Evolutionary conservation across 1,140 invertebrate genomes (phyloP), one percentile per base, ranked within the genome.

Genomic region (Atta texana): DNA sequence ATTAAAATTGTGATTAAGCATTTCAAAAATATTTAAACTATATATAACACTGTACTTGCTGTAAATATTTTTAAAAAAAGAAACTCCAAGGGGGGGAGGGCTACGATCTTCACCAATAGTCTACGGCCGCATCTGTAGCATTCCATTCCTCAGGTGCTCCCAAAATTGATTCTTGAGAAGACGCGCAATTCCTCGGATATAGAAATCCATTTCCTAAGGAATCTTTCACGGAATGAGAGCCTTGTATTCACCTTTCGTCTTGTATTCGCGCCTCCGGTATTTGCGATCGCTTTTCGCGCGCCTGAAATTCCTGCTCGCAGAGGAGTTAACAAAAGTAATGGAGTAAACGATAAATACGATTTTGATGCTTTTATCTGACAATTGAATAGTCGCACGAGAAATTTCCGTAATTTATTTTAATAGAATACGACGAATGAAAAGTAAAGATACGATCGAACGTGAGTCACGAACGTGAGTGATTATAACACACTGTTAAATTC

Each of bases 121-220:
- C 49, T 12, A 14, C 39, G 16, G 16, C 16, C n/a, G 39, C 39
- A 44, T 44, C 39, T 44, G 39, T 10, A 10, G 21, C 39, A 49
- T 61, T n/a, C 28, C 39, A 31, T 61, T 51, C 8, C 53, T 18
- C 39, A 61, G 34, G 53, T 75, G 74, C 21, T 18, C 7, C n/a
- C 14, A 63, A 59, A 63, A 77, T 77, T 49, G n/a, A 55, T n/a
- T 81, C 64, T 28, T 28, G 21, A 28, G 51, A 55, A 69, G 34
- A 55, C 39, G 39, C 64, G 31, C 44, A 55, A 80, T 69, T 18
- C 28, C 3, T 31, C 63, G 77, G 63, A 80, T 80, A 69, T 80
- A 80, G 63, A 80, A 69, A 51, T 80, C 77, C 44, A 69, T 69
- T 69, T 55, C n/a, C n/a, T 18, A 31, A 55, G 21, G 49, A 71